phyloP scores from a whole-genome alignment of 2,888 invertebrate genomes.

The Athalia cordata region DNA sequence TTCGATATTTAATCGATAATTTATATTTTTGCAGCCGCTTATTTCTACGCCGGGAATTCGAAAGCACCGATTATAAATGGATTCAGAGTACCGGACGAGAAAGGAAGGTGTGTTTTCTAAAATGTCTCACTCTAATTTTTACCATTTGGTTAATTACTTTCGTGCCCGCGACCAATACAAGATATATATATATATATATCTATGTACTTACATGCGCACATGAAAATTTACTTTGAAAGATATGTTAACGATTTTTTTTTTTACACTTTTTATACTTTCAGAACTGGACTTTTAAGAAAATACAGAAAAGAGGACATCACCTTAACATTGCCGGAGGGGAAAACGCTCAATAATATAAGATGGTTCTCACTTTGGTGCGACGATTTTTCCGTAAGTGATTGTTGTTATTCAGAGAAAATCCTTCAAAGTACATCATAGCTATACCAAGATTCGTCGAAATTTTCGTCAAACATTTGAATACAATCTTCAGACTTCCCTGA shows the following conservation, averaged over 20 bases:
- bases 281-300: conserved; percentile 83
- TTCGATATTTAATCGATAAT: neutral
- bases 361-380: conserved; percentile 96
- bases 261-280: conserved; percentile 65
- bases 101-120: conserved; percentile 78
- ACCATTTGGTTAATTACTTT: conserved; percentile 17
- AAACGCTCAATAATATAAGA: conserved; percentile 86
- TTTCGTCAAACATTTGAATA: no score
- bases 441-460: no score
- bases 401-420: neutral
- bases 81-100: conserved; percentile 87
- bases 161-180: no score
- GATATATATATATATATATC: no score
- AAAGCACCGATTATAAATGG: conserved; percentile 82
- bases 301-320: conserved; percentile 90
- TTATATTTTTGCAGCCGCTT: conserved; percentile 82
- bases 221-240: neutral
- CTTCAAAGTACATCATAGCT: neutral
- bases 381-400: conserved; percentile 85
- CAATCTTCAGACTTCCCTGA: conserved; percentile 34
- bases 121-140: neutral
- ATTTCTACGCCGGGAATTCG: conserved; percentile 89
- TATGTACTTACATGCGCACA: no score
- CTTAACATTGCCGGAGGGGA: conserved; percentile 90
- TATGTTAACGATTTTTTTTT: conserved; percentile 41